These are phyloP conservation scores for Pavo muticus DNA, from an alignment of 2,113 vertebrate species.

Conservation along the genomic window DNA sequence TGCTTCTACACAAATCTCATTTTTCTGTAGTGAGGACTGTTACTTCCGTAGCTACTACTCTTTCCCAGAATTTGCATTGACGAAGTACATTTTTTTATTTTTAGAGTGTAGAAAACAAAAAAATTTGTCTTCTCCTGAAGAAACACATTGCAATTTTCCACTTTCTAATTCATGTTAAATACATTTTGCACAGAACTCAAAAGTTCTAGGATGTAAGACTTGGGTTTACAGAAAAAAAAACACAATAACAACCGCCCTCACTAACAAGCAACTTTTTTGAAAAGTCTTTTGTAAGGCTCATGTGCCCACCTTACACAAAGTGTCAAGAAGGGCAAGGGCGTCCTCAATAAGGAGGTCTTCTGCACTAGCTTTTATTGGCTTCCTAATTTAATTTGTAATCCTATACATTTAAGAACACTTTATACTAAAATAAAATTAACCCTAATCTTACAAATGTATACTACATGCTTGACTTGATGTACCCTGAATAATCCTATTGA, in stretches of 20 bases:
- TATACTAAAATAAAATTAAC: slow-evolving; percentile 1
- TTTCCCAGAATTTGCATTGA: background rate
- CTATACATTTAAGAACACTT: background rate
- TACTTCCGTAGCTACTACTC: background rate
- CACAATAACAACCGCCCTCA: background rate
- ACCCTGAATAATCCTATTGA: background rate
- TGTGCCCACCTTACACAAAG: background rate
- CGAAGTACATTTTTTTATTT: background rate
- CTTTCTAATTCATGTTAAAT: background rate
- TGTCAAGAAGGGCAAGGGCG: background rate
- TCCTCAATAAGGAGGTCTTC: background rate
- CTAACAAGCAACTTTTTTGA: background rate
- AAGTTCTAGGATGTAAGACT: background rate
- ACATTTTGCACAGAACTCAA: background rate
- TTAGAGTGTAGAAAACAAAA: background rate
- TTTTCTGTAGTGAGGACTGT: background rate
- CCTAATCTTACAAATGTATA: background rate
- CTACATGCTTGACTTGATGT: background rate
- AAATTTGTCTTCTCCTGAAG: background rate
- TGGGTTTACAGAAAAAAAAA: background rate
- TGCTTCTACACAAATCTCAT: background rate
- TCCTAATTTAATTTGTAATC: slow-evolving; percentile 36
- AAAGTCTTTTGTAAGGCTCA: background rate
- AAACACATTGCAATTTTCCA: background rate
- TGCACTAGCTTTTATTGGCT: background rate